A percentile compares a stretch with the other conserved stretches of the same genome.
phyloP scores from a whole-genome alignment of 2,888 invertebrate genomes.

The Pegoplata infirma region DNA sequence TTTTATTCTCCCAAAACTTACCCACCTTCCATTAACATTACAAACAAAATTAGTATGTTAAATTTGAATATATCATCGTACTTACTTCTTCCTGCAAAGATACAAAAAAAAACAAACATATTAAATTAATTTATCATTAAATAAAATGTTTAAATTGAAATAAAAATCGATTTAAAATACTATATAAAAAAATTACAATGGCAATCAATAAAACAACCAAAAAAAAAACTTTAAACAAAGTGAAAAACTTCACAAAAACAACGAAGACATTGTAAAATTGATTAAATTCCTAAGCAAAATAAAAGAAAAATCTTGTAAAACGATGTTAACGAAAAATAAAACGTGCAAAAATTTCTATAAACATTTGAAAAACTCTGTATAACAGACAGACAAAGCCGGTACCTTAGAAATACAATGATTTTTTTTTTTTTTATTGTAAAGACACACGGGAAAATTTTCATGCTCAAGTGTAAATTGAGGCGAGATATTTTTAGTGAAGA shows the following conservation, averaged over 20 bases:
- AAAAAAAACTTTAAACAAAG: not conserved
- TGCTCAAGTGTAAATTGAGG: slow-evolving; percentile 57
- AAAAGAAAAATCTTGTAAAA: slow-evolving; percentile 45
- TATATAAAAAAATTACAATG: slow-evolving; percentile 54
- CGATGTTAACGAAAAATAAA: slow-evolving; percentile 52
- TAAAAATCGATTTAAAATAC: slow-evolving; percentile 60
- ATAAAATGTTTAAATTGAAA: slow-evolving; percentile 25
- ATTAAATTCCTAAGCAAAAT: slow-evolving; percentile 53
- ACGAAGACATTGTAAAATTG: slow-evolving; percentile 25
- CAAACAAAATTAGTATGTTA: not conserved
- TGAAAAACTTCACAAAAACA: slow-evolving; percentile 40
- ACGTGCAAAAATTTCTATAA: slow-evolving; percentile 56
- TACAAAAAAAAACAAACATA: slow-evolving; percentile 63
- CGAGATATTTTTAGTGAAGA: slow-evolving; percentile 64
- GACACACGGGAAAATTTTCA: slow-evolving; percentile 2
- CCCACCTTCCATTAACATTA: not conserved
- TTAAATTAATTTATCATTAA: slow-evolving; percentile 30
- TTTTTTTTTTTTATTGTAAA: too few species aligned
- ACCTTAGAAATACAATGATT: slow-evolving; percentile 6
- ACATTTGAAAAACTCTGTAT: slow-evolving; percentile 30
- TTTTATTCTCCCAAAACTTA: slow-evolving; percentile 8
- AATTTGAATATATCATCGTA: slow-evolving; percentile 56
- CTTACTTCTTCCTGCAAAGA: slow-evolving; percentile 78
- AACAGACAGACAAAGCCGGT: slow-evolving; percentile 32
- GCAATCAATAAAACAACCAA: slow-evolving; percentile 71